Conservation (phyloP, 2,888 invertebrate species). For the Dione juno region DNA sequence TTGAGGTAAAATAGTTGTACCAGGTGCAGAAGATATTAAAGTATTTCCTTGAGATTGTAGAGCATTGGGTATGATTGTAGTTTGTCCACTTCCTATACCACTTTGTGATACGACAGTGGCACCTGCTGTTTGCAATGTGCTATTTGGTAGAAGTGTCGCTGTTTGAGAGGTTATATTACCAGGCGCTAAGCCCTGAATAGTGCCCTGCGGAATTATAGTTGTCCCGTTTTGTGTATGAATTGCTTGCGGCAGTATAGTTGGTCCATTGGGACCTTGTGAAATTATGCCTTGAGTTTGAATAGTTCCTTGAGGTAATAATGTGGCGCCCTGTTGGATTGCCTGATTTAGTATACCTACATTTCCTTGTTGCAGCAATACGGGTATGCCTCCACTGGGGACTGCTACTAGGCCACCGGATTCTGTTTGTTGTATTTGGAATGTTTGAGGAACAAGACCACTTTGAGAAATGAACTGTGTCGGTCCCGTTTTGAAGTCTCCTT, state of each 20-base stretch:
- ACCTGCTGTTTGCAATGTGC: conserved; percentile 69
- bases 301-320: conserved; percentile 84
- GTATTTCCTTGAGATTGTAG: conserved; percentile 81
- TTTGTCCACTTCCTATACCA: conserved; percentile 78
- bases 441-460: conserved; percentile 82
- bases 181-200: conserved; percentile 71
- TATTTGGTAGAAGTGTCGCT: conserved; percentile 71
- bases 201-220: conserved; percentile 85
- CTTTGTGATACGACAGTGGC: conserved; percentile 78
- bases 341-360: conserved; percentile 80
- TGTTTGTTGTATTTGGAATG: conserved; percentile 85
- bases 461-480: conserved; percentile 83
- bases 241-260: conserved; percentile 85
- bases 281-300: conserved; percentile 79
- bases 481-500: conserved; percentile 82
- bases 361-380: conserved; percentile 80
- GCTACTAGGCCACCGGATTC: conserved; percentile 85
- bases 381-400: conserved; percentile 84
- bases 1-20: conserved; percentile 85
- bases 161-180: conserved; percentile 73
- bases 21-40: conserved; percentile 79
- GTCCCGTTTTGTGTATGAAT: conserved; percentile 84
- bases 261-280: conserved; percentile 82
- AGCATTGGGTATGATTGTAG: conserved; percentile 77
- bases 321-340: conserved; percentile 80